phyloP scores from a whole-genome alignment of 2,888 invertebrate genomes.

The Fragum sueziense region DNA sequence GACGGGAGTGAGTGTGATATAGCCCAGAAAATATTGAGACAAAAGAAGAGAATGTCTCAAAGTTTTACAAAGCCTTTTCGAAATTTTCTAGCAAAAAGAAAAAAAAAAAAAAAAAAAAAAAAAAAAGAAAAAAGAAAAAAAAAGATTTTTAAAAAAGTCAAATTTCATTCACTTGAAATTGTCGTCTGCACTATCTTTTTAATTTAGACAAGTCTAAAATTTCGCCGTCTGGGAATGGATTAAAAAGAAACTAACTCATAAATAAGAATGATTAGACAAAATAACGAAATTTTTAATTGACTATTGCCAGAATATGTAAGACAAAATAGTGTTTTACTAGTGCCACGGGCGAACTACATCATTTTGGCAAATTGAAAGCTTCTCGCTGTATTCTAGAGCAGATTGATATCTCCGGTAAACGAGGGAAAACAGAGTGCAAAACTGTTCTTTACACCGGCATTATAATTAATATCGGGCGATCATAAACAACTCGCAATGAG shows the following conservation, averaged over 20 bases:
- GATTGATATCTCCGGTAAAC: slow-evolving; percentile 21
- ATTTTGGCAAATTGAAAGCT: slow-evolving; percentile 25
- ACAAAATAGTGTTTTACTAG: too few relatives aligned
- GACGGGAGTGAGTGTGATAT: background rate
- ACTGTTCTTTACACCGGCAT: slow-evolving; percentile 12
- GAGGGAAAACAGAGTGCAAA: slow-evolving; percentile 15
- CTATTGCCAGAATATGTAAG: too few relatives aligned
- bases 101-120: too few relatives aligned
- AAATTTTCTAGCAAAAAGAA: too few relatives aligned
- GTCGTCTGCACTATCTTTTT: too few relatives aligned
- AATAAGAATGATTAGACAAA: background rate
- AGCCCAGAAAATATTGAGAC: background rate
- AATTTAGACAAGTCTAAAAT: too few relatives aligned
- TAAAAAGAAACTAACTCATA: background rate
- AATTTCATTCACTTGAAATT: too few relatives aligned
- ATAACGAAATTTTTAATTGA: too few relatives aligned
- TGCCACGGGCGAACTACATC: background rate
- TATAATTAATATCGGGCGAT: slow-evolving; percentile 14
- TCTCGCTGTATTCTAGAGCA: background rate
- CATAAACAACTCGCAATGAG: slow-evolving; percentile 21
- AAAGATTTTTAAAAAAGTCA: too few relatives aligned
- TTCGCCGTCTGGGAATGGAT: too few relatives aligned
- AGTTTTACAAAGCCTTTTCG: too few relatives aligned
- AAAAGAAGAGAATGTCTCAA: background rate
- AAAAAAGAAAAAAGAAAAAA: too few relatives aligned